Evolutionary conservation across 2,113 vertebrate genomes (phyloP).

Genomic region (Solea solea): DNA sequence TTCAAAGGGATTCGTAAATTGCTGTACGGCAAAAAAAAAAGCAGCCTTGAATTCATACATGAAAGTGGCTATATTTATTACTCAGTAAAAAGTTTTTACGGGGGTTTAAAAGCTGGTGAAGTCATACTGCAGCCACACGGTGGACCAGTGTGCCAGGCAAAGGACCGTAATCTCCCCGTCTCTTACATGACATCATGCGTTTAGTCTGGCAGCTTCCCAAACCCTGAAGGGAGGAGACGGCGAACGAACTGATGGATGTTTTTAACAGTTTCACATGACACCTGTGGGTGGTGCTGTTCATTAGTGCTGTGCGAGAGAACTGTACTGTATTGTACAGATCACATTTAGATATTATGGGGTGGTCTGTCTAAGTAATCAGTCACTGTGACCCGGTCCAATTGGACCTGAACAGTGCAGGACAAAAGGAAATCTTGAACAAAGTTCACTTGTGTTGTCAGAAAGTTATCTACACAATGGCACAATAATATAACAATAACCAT

Average conservation of each 20-base stretch:
- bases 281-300: slow-evolving; percentile 17
- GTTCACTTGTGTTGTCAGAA: too few relatives aligned
- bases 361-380: neutral
- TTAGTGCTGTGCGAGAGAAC: neutral
- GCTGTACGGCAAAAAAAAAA: neutral
- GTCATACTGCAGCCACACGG: slow-evolving; percentile 60
- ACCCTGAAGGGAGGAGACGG: slow-evolving; percentile 34
- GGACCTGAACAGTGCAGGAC: neutral
- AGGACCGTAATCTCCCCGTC: slow-evolving; percentile 48
- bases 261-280: slow-evolving; percentile 16
- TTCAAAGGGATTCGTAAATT: slow-evolving; percentile 20
- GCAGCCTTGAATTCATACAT: neutral
- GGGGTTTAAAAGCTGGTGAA: slow-evolving; percentile 46
- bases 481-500: too few relatives aligned
- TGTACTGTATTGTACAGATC: neutral
- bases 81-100: slow-evolving; percentile 17
- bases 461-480: too few relatives aligned
- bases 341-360: neutral
- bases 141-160: slow-evolving; percentile 40
- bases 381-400: neutral
- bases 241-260: slow-evolving; percentile 19
- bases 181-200: slow-evolving; percentile 68
- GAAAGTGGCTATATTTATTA: slow-evolving; percentile 21
- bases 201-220: slow-evolving; percentile 62
- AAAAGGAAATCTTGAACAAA: too few relatives aligned